Evolutionary conservation across 37 sponge, comb jelly and placozoan species (phyloP).

Genomic region (Halichondria panicea): DNA sequence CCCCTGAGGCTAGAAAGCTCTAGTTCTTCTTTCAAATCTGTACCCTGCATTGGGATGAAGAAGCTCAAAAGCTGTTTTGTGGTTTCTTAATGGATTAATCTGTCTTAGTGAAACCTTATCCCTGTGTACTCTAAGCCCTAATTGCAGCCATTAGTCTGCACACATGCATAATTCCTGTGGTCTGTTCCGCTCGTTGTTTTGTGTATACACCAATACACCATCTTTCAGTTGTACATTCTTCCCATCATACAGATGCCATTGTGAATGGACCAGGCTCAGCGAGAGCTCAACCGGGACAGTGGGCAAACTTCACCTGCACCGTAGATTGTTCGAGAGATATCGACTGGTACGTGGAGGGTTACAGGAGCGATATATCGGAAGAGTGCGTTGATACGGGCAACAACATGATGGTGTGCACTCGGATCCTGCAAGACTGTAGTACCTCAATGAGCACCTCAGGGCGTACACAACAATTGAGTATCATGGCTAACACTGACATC

Average conservation of each 20-base stretch:
- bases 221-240: too few relatives aligned
- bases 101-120: too few relatives aligned
- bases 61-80: too few relatives aligned
- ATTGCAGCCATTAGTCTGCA: too few relatives aligned
- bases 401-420: background rate
- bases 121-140: too few relatives aligned
- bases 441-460: background rate
- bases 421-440: background rate
- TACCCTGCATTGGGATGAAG: too few relatives aligned
- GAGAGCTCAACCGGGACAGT: background rate
- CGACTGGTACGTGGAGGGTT: background rate
- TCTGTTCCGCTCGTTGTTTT: too few relatives aligned
- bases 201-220: too few relatives aligned
- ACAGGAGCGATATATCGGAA: background rate
- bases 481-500: background rate
- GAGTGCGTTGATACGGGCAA: background rate
- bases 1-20: too few relatives aligned
- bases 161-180: too few relatives aligned
- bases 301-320: background rate
- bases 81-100: too few relatives aligned
- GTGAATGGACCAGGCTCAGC: background rate
- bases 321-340: background rate
- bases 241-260: slow-evolving; percentile 1
- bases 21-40: too few relatives aligned
- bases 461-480: background rate